Conservation (phyloP, 2,113 vertebrate species). For the Nyctibius bracteatus region DNA sequence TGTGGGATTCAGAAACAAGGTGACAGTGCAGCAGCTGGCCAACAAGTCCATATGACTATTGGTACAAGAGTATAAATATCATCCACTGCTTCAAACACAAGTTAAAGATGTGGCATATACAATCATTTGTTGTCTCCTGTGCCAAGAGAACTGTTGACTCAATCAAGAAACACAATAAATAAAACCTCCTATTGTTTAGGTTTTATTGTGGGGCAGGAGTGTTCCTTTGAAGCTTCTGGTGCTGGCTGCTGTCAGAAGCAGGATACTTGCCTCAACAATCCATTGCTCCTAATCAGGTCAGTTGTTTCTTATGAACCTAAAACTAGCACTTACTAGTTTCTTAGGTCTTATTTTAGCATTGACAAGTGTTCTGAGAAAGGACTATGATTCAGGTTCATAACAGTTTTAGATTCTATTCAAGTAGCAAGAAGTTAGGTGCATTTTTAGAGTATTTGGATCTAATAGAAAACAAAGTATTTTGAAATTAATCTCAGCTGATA, state of each 20-base stretch:
- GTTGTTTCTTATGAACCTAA: neutral
- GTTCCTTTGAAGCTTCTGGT: neutral
- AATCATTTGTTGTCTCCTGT: neutral
- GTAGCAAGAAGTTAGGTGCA: neutral
- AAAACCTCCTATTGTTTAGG: neutral
- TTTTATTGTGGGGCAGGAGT: neutral
- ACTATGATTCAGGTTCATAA: neutral
- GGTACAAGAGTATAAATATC: conserved; percentile 9
- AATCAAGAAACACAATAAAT: neutral
- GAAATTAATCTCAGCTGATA: neutral
- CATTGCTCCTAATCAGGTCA: neutral
- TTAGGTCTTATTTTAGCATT: neutral
- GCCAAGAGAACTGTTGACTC: neutral
- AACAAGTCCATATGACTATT: neutral
- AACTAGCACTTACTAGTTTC: neutral
- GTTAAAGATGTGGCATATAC: neutral
- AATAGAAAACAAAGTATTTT: neutral
- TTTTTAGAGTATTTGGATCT: neutral
- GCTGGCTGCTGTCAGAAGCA: neutral
- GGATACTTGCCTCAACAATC: neutral
- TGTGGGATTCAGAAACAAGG: conserved; percentile 33
- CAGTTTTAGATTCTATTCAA: neutral
- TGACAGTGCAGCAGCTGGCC: conserved; percentile 49
- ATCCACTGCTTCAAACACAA: neutral
- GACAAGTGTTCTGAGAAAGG: neutral